phyloP scores from a whole-genome alignment of 2,113 vertebrate genomes.

The Anhinga rufa region DNA sequence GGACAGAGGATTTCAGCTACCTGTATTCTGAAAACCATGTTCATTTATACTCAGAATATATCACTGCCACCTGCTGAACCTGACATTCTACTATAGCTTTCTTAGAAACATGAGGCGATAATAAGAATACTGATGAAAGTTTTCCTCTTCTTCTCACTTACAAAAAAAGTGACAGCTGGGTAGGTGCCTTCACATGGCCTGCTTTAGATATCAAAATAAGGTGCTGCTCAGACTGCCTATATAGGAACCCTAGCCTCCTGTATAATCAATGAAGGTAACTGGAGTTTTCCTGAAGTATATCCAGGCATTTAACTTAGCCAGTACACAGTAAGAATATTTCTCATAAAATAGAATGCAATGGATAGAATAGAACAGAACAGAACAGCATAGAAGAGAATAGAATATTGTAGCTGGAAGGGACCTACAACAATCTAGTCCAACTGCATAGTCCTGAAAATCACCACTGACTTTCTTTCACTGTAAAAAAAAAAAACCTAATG shows the following conservation, averaged over 20 bases:
- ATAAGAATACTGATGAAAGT: not conserved
- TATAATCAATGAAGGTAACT: not conserved
- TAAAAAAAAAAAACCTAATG: not conserved
- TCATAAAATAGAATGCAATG: rapidly evolving
- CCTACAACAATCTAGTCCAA: not conserved
- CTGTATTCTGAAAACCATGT: not conserved
- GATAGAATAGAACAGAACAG: too few relatives aligned
- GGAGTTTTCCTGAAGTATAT: not conserved
- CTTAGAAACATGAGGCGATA: not conserved
- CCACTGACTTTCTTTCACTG: not conserved
- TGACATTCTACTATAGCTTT: not conserved
- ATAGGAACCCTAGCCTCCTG: not conserved
- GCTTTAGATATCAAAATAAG: not conserved
- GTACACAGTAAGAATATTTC: not conserved
- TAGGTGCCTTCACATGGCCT: not conserved
- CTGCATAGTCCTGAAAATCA: not conserved
- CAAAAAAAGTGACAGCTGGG: not conserved
- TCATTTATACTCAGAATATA: not conserved
- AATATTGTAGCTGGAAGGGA: not conserved
- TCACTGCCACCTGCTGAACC: not conserved
- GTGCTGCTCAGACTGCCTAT: not conserved
- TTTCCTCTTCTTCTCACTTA: not conserved
- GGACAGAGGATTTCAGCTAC: not conserved
- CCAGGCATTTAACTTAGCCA: not conserved
- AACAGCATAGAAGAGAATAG: not conserved